Evolutionary conservation across 2,113 vertebrate genomes (phyloP).

Genomic region (Synodontis membranacea): DNA sequence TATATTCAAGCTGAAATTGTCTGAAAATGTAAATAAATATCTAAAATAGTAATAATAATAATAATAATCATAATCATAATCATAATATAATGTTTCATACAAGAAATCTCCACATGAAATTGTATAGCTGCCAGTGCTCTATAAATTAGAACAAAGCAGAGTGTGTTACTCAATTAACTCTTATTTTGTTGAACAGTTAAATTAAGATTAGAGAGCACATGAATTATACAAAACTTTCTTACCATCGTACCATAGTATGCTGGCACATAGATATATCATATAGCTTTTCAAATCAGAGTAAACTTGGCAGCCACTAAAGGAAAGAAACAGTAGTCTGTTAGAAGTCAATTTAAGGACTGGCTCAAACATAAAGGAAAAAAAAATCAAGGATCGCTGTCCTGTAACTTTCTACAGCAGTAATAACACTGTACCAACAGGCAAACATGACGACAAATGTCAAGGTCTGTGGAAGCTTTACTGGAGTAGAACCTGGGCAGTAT

Average conservation of each 20-base stretch:
- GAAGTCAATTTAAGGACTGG: conserved; percentile 1
- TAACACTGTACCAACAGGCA: background rate
- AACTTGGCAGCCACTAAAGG: background rate
- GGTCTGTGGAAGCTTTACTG: conserved; percentile 18
- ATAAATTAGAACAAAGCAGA: conserved; percentile 40
- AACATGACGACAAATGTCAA: background rate
- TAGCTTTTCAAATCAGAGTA: conserved; percentile 4
- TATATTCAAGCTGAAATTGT: background rate
- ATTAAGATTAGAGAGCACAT: conserved; percentile 28
- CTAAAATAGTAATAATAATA: no score
- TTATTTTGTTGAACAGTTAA: conserved; percentile 31
- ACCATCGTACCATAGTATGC: conserved; percentile 1
- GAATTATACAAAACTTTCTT: conserved; percentile 15
- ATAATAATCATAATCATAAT: no score
- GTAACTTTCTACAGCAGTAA: conserved; percentile 18
- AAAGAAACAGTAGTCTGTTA: background rate
- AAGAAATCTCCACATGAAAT: conserved; percentile 38
- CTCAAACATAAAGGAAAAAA: background rate
- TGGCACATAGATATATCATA: conserved; percentile 10
- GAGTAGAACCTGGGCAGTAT: conserved; percentile 20
- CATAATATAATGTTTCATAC: conserved; percentile 50
- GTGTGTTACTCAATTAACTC: conserved; percentile 31
- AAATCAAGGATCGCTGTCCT: background rate
- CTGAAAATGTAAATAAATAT: conserved; percentile 14
- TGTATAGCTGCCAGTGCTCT: conserved; percentile 30